These are phyloP conservation scores for Ips typographus DNA, from an alignment of 1,140 invertebrate genomes.

Conservation along the genomic window DNA sequence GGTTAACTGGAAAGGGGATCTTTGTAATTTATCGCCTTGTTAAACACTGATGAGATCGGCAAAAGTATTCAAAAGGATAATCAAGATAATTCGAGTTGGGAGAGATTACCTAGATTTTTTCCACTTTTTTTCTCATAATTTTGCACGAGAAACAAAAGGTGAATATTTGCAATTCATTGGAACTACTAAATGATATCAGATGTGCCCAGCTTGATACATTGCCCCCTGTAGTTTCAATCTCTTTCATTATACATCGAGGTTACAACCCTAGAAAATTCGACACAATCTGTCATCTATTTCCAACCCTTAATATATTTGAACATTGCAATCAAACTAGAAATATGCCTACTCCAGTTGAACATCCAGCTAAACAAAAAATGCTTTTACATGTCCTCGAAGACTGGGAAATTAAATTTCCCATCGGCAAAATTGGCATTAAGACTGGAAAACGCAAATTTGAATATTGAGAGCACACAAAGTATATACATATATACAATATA, in stretches of 20 bases:
- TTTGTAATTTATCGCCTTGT: slow-evolving; percentile 29
- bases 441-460: slow-evolving; percentile 21
- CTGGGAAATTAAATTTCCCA: slow-evolving; percentile 10
- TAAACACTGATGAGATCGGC: slow-evolving; percentile 16
- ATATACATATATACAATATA: slow-evolving; percentile 2
- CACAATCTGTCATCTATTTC: slow-evolving; percentile 27
- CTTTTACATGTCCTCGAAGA: background rate
- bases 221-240: slow-evolving; percentile 6
- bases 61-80: slow-evolving; percentile 31
- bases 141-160: background rate
- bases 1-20: slow-evolving; percentile 19
- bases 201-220: slow-evolving; percentile 28
- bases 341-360: background rate
- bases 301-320: background rate
- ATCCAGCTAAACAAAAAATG: background rate
- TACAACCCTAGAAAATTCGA: slow-evolving; percentile 23
- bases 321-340: background rate
- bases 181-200: slow-evolving; percentile 28
- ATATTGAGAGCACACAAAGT: slow-evolving; percentile 23
- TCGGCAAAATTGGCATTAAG: slow-evolving; percentile 25
- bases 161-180: no score
- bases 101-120: slow-evolving; percentile 15
- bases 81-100: slow-evolving; percentile 25
- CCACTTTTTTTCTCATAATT: background rate
- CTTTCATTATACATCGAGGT: background rate